Conservation (phyloP, 2,113 vertebrate species). For the Channa maculata region DNA sequence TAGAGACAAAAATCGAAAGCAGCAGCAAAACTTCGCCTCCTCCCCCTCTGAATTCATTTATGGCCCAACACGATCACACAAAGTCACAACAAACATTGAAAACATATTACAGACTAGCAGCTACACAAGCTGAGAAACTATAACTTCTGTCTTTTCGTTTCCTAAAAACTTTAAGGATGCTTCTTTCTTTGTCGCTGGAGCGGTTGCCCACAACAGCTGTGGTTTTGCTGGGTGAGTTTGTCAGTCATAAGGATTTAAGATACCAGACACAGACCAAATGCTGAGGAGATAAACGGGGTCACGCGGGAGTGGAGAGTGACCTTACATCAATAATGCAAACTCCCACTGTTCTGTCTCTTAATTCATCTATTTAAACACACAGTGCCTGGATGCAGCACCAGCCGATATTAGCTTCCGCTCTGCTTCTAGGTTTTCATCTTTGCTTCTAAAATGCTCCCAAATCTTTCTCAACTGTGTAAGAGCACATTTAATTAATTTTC, state of each 20-base stretch:
- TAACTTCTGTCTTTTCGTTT: neutral
- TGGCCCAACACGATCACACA: slow-evolving; percentile 15
- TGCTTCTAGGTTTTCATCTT: neutral
- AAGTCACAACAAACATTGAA: slow-evolving; percentile 40
- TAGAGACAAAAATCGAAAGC: slow-evolving; percentile 33
- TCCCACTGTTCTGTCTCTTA: slow-evolving; percentile 10
- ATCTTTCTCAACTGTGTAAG: neutral
- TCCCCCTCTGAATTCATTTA: slow-evolving; percentile 33
- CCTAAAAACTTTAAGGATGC: neutral
- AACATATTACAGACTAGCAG: slow-evolving; percentile 22
- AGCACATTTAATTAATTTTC: neutral
- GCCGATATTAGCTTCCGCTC: neutral
- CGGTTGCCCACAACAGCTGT: slow-evolving; percentile 24
- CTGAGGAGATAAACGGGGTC: slow-evolving; percentile 13
- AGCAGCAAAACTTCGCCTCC: slow-evolving; percentile 24
- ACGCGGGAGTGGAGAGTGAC: slow-evolving; percentile 1
- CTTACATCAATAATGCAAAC: slow-evolving; percentile 5
- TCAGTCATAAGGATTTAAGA: neutral
- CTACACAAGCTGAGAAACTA: slow-evolving; percentile 17
- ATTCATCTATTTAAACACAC: slow-evolving; percentile 40
- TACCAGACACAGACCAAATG: slow-evolving; percentile 1
- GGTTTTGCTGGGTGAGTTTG: neutral
- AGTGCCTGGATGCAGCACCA: neutral
- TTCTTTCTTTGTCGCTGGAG: neutral
- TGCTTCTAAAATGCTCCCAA: neutral